Evolutionary conservation across 2,113 vertebrate species (phyloP).

Genomic region (Myodes glareolus): DNA sequence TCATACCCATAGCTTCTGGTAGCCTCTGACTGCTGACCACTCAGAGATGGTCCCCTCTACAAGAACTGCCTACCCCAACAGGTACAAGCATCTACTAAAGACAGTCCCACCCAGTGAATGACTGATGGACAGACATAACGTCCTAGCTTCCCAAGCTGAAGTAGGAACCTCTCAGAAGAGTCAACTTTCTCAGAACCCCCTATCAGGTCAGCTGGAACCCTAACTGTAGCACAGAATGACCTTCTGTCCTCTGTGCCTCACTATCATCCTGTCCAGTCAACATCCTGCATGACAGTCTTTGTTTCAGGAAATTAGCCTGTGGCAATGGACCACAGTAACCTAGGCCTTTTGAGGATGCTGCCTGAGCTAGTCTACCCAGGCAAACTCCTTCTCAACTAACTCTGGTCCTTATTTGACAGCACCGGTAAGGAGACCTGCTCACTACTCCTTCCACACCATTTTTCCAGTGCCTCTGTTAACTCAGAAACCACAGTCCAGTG

Average conservation of each 20-base stretch:
- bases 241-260: background rate
- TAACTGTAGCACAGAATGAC: background rate
- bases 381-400: background rate
- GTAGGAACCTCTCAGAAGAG: background rate
- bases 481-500: background rate
- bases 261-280: background rate
- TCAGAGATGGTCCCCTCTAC: background rate
- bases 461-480: background rate
- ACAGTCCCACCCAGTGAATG: background rate
- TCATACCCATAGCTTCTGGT: background rate
- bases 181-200: background rate
- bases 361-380: background rate
- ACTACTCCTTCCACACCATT: background rate
- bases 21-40: background rate
- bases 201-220: background rate
- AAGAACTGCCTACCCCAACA: background rate
- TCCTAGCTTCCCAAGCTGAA: background rate
- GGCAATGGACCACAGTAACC: background rate
- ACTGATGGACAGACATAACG: background rate
- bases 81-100: background rate
- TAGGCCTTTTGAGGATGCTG: background rate
- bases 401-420: background rate
- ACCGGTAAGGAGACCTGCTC: background rate
- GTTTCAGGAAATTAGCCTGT: background rate
- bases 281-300: background rate